Base-by-base conservation (phyloP, 1,140 invertebrate genomes). In the Leptoteleia sp. region DNA sequence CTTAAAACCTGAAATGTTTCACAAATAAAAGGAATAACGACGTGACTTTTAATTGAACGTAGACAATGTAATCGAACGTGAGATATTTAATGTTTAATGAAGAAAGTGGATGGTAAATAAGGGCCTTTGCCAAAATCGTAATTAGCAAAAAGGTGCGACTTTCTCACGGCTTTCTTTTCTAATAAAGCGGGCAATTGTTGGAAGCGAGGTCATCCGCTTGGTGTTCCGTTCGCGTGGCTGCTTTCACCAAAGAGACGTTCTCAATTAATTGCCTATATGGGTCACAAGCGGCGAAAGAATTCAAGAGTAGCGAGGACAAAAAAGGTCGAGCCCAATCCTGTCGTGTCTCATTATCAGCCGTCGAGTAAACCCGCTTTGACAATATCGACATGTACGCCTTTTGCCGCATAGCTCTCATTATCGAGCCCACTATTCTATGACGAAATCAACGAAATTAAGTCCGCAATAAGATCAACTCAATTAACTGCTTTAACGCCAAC, bases 211-310 rank as follows among this genome's bases (percentile, higher is more conserved):
- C 62, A 64, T 64, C 68, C 47, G 65, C 62, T 73, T 57, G 38
- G 27, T 31, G 59, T 71, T 71, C 54, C 50, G 57, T 75, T 65
- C 70, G 57, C 52, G 64, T 71, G 55, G 52, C 57, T 75, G 76
- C 76, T 79, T 79, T 79, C 70, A 75, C 76, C 70, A 11, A 75
- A 75, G 64, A 65, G 76, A 79, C 76, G 70, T 75, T 79, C 70
- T 79, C 76, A 65, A 75, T 79, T 70, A 79, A 75, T 64, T 75
- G 70, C 70, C 48, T 79, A 75, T 70, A 79, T 79, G 70, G 76
- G 70, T 79, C 76, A 67, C 50, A 45, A 65, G 64, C 70, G 35
- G 50, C 50, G 42, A 57, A 79, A 70, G 70, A 79, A 75, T 75
- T 64, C 57, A 59, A 62, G 42, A 79, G 64, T 31, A 33, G 37